A percentile compares a stretch with the other conserved stretches of the same genome.
phyloP scores from a whole-genome alignment of 2,797 vertebrate genomes.

The Catamblyrhynchus diadema region DNA sequence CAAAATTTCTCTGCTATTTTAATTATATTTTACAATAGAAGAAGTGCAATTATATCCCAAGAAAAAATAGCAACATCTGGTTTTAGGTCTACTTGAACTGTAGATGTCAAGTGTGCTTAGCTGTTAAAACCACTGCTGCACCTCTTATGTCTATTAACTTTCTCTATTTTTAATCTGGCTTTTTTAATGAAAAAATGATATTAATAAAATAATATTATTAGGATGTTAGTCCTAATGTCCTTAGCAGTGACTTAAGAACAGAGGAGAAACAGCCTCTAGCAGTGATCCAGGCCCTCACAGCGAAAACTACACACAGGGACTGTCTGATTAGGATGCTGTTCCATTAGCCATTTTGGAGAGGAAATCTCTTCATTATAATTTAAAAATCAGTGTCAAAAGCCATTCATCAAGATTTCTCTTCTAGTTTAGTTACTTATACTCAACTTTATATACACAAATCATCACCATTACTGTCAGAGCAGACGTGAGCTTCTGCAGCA shows the following conservation, averaged over 20 bases:
- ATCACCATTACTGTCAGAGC: background rate
- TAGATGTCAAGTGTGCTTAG: background rate
- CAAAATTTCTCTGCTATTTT: background rate
- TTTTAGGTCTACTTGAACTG: background rate
- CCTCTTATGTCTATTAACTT: background rate
- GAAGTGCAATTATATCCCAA: background rate
- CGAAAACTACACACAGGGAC: accelerated
- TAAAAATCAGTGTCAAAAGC: conserved; percentile 41
- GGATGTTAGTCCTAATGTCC: background rate
- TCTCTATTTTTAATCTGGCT: background rate
- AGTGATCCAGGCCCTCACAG: background rate
- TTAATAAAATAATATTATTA: background rate
- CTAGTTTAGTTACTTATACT: background rate
- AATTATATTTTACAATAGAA: background rate
- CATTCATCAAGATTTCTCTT: background rate
- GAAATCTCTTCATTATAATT: background rate
- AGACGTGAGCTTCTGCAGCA: background rate
- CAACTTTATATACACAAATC: background rate
- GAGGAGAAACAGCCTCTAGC: background rate
- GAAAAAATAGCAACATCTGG: accelerated
- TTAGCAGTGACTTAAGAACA: background rate
- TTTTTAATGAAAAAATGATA: background rate
- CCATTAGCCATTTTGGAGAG: background rate
- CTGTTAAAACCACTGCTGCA: background rate
- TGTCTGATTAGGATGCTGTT: background rate